Base-by-base conservation (phyloP, 1,140 invertebrate species). In the Micrasema minimum region DNA sequence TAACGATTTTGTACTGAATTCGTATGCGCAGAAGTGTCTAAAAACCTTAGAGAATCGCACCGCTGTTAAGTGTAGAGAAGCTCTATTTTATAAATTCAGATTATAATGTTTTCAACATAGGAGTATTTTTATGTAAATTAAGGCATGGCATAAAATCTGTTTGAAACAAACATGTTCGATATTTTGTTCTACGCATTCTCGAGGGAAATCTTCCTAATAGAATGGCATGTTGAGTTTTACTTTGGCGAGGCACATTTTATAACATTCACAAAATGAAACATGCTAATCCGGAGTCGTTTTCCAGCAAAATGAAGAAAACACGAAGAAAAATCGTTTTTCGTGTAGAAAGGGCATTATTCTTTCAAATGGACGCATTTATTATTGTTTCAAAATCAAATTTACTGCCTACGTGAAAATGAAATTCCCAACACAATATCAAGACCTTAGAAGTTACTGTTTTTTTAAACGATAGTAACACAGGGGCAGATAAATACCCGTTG, bases 141-240 rank as follows among this genome's bases (percentile, higher is more conserved):
- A 43, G 64, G n/a, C 35, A 59, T 16, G 66, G 48, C 31, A 53
- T 35, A 35, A 59, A 67, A 74, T 70, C 72, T 67, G 72, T 74
- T 74, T 71, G 72, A 71, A n/a, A n/a, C n/a, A 71, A 74, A 74
- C 72, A 74, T 59, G 68, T 71, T 74, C 72, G 68, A 74, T 74
- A 67, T 70, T 74, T 71, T 74, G 62, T 67, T 70, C 35, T 41
- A 59, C 65, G 51, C 38, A 20, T 50, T 67, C 71, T 57, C 71
- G 9, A 43, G 67, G 67, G 67, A 74, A 74, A 74, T 74, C 72
- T 74, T 46, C 37, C 35, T 48, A 38, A 66, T 64, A 41, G 62
- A 50, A 48, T 66, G 50, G 48, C 45, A 66, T 62, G 46, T 22
- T 53, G 43, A 41, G 43, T 66, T 38, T 46, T 62, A 46, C 59